These are phyloP conservation scores for Scrobipalpa costella DNA, from an alignment of 2,888 invertebrate species.

Conservation along the genomic window DNA sequence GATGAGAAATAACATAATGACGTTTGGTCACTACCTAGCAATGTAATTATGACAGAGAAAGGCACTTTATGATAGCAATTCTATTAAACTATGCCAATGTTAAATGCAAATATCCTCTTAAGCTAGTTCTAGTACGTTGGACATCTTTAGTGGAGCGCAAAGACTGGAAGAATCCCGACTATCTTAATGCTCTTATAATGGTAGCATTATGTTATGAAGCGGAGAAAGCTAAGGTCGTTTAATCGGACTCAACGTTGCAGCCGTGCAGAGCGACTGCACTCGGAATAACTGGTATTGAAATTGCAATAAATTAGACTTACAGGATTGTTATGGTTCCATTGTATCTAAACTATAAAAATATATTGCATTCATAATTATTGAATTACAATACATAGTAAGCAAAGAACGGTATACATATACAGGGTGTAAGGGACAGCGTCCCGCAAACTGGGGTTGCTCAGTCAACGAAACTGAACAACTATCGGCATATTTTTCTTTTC, in stretches of 20 bases:
- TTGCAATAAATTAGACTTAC: background rate
- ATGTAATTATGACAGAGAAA: constrained; percentile 27
- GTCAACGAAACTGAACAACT: too few relatives aligned
- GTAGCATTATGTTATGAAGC: constrained; percentile 54
- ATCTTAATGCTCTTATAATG: constrained; percentile 75
- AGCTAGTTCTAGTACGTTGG: constrained; percentile 46
- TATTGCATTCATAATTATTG: too few relatives aligned
- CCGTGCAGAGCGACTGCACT: constrained; percentile 22
- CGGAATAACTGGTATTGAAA: background rate
- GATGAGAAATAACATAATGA: background rate
- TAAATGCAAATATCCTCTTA: constrained; percentile 49
- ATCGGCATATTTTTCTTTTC: too few relatives aligned
- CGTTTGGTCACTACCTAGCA: background rate
- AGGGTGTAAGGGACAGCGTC: too few relatives aligned
- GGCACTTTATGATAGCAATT: constrained; percentile 36
- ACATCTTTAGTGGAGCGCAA: constrained; percentile 48
- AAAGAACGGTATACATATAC: background rate
- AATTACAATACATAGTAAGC: too few relatives aligned
- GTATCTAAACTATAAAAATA: background rate
- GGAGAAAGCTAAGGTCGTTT: constrained; percentile 66
- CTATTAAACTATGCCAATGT: constrained; percentile 38
- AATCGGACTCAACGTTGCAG: constrained; percentile 48
- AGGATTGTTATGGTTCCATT: background rate
- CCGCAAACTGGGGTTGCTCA: too few relatives aligned
- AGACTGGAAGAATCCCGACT: constrained; percentile 45